These are phyloP conservation scores for Cynodonichthys magdalenae DNA, from an alignment of 2,797 vertebrate species.

Conservation along the genomic window DNA sequence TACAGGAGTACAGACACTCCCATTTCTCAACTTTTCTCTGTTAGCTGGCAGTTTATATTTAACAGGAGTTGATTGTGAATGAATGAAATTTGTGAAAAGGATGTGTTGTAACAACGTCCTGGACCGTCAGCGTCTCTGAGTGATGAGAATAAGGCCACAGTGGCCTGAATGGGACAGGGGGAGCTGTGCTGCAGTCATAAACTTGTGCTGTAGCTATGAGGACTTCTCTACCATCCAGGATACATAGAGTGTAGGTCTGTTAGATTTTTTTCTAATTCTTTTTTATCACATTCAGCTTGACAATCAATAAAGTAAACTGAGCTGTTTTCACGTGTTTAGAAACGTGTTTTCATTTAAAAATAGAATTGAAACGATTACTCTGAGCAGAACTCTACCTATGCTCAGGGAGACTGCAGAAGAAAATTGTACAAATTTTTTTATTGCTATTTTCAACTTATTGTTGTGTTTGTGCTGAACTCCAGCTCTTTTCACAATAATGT, in stretches of 20 bases:
- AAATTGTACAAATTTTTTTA: slow-evolving; percentile 21
- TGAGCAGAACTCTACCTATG: slow-evolving; percentile 1
- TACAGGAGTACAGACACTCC: slow-evolving; percentile 27
- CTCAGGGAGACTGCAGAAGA: neutral
- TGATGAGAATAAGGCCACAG: slow-evolving; percentile 56
- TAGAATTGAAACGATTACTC: slow-evolving; percentile 13
- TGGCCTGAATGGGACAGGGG: slow-evolving; percentile 70
- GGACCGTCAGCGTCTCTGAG: slow-evolving; percentile 26
- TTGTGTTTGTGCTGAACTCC: slow-evolving; percentile 5
- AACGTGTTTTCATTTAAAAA: slow-evolving; percentile 7
- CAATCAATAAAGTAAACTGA: neutral
- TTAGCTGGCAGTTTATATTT: slow-evolving; percentile 37
- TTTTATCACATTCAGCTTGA: slow-evolving; percentile 1
- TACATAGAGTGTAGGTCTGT: slow-evolving; percentile 20
- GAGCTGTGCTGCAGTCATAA: slow-evolving; percentile 71
- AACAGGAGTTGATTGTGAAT: slow-evolving; percentile 27
- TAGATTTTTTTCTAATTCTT: slow-evolving; percentile 17
- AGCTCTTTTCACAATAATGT: slow-evolving; percentile 25
- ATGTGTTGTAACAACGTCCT: slow-evolving; percentile 22
- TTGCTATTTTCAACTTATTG: slow-evolving; percentile 35
- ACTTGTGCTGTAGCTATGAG: slow-evolving; percentile 59
- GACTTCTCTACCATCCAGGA: slow-evolving; percentile 53
- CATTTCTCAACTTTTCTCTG: slow-evolving; percentile 26
- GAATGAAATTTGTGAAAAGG: slow-evolving; percentile 20
- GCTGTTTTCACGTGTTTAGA: slow-evolving; percentile 1